Conservation (phyloP, 1,140 invertebrate genomes). For the Drosophila ambigua region DNA sequence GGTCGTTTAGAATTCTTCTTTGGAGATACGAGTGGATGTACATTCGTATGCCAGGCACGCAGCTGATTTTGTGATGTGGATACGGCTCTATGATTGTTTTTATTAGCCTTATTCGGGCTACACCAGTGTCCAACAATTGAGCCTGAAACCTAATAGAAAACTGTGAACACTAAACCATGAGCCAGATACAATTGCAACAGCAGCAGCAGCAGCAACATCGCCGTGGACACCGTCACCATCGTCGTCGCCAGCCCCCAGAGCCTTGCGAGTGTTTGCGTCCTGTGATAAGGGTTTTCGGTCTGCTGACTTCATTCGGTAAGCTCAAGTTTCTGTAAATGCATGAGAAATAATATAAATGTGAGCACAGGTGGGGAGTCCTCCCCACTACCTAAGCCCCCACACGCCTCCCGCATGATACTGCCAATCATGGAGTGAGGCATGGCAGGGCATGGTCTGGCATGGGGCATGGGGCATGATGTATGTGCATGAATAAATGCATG, state of each 20-base stretch:
- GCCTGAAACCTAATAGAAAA: background rate
- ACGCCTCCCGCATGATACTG: conserved; percentile 21
- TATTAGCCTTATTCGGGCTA: conserved; percentile 47
- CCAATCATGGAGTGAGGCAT: conserved; percentile 16
- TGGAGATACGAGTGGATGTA: background rate
- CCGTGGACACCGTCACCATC: conserved; percentile 55
- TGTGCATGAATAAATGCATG: conserved; percentile 17
- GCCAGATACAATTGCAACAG: conserved; percentile 63
- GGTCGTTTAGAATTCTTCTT: conserved; percentile 29
- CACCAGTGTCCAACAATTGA: too few relatives aligned
- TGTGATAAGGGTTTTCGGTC: conserved; percentile 81
- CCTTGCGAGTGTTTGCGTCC: conserved; percentile 79
- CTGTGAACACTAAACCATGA: conserved; percentile 34
- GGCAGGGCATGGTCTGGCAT: background rate
- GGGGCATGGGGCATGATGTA: conserved; percentile 20
- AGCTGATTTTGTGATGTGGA: conserved; percentile 42
- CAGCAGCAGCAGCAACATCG: conserved; percentile 56
- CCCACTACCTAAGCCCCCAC: background rate
- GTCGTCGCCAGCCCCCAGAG: conserved; percentile 68
- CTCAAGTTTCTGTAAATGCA: conserved; percentile 47
- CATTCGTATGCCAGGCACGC: conserved; percentile 36
- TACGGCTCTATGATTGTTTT: conserved; percentile 45
- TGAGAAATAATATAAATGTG: conserved; percentile 48
- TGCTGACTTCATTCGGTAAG: conserved; percentile 83
- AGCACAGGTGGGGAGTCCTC: conserved; percentile 27